A percentile compares a stretch with the other conserved stretches of the same genome.
Conservation (phyloP, 2,797 vertebrate species). For the Arctocebus calabarensis region DNA sequence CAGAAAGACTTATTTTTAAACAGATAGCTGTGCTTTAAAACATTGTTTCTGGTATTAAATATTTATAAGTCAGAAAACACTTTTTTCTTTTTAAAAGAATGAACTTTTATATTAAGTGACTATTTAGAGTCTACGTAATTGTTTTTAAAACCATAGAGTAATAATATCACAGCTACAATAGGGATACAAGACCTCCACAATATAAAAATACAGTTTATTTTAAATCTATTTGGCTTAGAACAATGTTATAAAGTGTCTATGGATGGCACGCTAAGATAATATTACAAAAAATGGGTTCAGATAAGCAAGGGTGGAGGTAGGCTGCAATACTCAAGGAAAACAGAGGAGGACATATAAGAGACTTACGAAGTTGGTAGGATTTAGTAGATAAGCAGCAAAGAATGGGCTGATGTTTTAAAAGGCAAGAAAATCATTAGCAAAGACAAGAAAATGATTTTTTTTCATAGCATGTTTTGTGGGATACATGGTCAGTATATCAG, state of each 20-base stretch:
- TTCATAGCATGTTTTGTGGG: neutral
- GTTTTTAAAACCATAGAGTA: neutral
- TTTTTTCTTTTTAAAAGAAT: conserved; percentile 45
- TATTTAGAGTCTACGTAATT: neutral
- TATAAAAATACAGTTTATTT: conserved; percentile 62
- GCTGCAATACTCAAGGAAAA: neutral
- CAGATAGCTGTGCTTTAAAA: conserved; percentile 10
- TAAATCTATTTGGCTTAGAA: conserved; percentile 37
- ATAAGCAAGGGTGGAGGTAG: neutral
- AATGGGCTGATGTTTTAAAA: neutral
- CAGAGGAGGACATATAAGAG: neutral
- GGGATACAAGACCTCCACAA: neutral
- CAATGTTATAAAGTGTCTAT: conserved; percentile 34
- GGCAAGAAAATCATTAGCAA: neutral
- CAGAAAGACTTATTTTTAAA: conserved; percentile 5
- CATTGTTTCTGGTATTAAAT: conserved; percentile 26
- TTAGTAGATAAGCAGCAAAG: neutral
- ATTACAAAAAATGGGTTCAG: conserved; percentile 6
- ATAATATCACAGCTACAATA: neutral
- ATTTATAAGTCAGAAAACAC: neutral
- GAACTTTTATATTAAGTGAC: conserved; percentile 42
- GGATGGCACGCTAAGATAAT: neutral
- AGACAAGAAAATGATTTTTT: conserved; percentile 7
- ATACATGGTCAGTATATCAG: neutral
- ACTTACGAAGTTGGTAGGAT: neutral